Conservation (phyloP, 2,888 invertebrate genomes). For the Eupithecia abbreviata region DNA sequence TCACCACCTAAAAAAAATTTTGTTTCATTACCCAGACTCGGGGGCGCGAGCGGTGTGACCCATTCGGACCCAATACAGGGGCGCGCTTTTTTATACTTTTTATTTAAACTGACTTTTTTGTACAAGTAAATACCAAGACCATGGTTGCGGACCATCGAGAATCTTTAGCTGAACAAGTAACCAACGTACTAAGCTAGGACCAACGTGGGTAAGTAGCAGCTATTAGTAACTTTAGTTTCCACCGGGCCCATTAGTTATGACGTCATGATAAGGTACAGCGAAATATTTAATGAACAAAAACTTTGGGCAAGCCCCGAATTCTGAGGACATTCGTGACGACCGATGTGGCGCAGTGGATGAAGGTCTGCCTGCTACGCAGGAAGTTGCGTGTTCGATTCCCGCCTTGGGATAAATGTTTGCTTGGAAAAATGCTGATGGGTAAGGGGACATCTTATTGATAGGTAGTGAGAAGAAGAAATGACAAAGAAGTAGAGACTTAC, state of each 20-base stretch:
- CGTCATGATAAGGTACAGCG: slow-evolving; percentile 1
- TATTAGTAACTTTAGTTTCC: slow-evolving; percentile 39
- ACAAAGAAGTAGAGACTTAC: too few relatives aligned
- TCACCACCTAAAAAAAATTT: too few relatives aligned
- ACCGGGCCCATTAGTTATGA: slow-evolving; percentile 36
- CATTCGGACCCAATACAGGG: too few relatives aligned
- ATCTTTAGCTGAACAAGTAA: slow-evolving; percentile 18
- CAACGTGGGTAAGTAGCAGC: slow-evolving; percentile 27
- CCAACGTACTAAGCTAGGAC: slow-evolving; percentile 27
- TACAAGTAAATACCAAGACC: background rate
- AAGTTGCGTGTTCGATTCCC: too few relatives aligned
- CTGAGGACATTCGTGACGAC: background rate
- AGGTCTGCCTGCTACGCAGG: too few relatives aligned
- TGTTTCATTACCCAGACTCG: too few relatives aligned
- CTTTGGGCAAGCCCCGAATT: background rate
- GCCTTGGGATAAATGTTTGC: too few relatives aligned
- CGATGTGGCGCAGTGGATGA: too few relatives aligned
- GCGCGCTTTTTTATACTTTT: background rate
- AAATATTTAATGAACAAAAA: background rate
- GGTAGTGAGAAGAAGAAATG: too few relatives aligned
- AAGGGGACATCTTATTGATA: too few relatives aligned
- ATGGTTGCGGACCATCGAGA: background rate
- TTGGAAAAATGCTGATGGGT: too few relatives aligned
- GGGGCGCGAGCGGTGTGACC: too few relatives aligned
- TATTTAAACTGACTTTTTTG: background rate